Evolutionary conservation across 2,797 vertebrate genomes (phyloP), one percentile per base, ranked within the genome.

Genomic region (Cirrhinus mrigala): DNA sequence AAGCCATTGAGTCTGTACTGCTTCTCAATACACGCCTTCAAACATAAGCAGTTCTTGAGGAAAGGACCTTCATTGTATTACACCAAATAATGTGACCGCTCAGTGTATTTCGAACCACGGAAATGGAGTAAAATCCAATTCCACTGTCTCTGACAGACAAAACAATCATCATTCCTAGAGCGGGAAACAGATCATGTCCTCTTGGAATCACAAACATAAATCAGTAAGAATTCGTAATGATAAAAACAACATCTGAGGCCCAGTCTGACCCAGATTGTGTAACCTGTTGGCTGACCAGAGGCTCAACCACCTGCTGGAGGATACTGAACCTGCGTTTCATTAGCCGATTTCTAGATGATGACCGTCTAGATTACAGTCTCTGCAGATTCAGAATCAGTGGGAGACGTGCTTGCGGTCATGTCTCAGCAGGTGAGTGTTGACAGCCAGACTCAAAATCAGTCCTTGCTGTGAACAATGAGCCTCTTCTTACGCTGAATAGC

Each of bases 241-340:
- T 77, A 37, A 86, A 82, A 68, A 81, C 71, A 75, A 68, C n/a
- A 76, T 60, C 12, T 14, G 40, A 40, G 70, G 29, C 60, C 83
- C 18, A 22, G 52, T 29, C 60, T 89, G 86, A 92, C 86, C 81
- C 20, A 89, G 69, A 90, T 94, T 91, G 92, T 90, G 90, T 84
- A 93, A 92, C 83, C 52, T 18, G 40, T 70, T 71, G 83, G 70
- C 78, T 70, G 80, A 48, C 66, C 79, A 52, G 52, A 87, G 77
- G 62, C 80, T 71, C 83, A 84, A 85, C 48, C 86, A 91, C 91
- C 90, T 90, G 83, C 44, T 86, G 84, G 8, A 54, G 29, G 15
- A 66, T 60, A 60, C 52, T 58, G 20, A 40, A 60, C n/a, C 56
- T 77, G 33, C 0, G 3, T 24, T 60, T 40, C 12, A 48, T n/a